Percentiles rank a stretch among this genome's conserved stretches.
Conservation (phyloP, 2,888 invertebrate species). For the Cephus rjabovi region DNA sequence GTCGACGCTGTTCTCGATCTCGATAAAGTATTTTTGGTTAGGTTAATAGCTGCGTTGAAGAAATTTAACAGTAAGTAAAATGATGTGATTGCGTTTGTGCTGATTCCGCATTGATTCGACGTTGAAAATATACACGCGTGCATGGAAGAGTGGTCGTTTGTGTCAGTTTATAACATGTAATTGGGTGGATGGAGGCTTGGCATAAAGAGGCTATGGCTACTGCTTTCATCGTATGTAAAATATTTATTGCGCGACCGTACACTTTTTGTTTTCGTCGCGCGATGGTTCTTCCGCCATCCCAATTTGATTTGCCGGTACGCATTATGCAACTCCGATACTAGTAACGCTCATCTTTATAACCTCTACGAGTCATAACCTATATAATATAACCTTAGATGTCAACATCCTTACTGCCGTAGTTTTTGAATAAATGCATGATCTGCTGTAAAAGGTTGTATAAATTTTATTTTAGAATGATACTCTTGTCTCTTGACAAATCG, state of each 20-base stretch:
- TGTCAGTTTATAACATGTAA: slow-evolving; percentile 34
- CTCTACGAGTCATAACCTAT: slow-evolving; percentile 57
- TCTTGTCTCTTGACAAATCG: background rate
- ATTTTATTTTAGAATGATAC: background rate
- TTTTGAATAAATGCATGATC: background rate
- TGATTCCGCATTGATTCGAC: slow-evolving; percentile 19
- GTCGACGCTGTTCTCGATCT: slow-evolving; percentile 61
- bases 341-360: slow-evolving; percentile 41
- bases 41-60: slow-evolving; percentile 50
- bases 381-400: slow-evolving; percentile 58
- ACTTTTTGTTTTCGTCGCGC: slow-evolving; percentile 23
- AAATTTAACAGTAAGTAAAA: slow-evolving; percentile 54
- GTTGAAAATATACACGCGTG: slow-evolving; percentile 24
- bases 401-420: slow-evolving; percentile 28
- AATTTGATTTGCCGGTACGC: slow-evolving; percentile 27
- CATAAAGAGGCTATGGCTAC: slow-evolving; percentile 49
- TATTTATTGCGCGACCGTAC: slow-evolving; percentile 30
- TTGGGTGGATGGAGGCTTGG: slow-evolving; percentile 41
- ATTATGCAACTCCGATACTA: slow-evolving; percentile 37
- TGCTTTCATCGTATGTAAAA: slow-evolving; percentile 40
- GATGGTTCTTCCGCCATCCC: slow-evolving; percentile 7
- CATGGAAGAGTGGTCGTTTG: slow-evolving; percentile 18
- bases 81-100: slow-evolving; percentile 22
- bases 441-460: background rate
- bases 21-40: slow-evolving; percentile 60